phyloP scores from a whole-genome alignment of 2,888 invertebrate genomes.

The Podabrus alpinus region DNA sequence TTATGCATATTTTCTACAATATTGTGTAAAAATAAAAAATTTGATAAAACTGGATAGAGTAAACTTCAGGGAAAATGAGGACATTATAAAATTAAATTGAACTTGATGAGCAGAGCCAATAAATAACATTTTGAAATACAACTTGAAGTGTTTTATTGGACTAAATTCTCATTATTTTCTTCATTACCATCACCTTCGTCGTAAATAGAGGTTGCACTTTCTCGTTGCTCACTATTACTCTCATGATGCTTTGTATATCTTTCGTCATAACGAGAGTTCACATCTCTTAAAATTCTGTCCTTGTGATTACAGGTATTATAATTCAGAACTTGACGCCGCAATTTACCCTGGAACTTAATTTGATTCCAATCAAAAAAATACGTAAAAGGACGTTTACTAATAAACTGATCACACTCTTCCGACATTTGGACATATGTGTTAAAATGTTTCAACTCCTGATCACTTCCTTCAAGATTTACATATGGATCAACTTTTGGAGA shows the following conservation, averaged over 20 bases:
- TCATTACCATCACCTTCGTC: neutral
- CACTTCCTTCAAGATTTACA: conserved; percentile 49
- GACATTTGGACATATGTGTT: conserved; percentile 53
- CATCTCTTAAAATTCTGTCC: neutral
- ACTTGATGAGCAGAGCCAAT: neutral
- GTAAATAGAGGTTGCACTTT: neutral
- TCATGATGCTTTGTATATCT: neutral
- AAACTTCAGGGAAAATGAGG: too few species aligned
- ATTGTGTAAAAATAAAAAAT: too few species aligned
- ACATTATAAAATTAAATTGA: too few species aligned
- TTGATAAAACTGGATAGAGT: too few species aligned
- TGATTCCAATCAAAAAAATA: conserved; percentile 62
- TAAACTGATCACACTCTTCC: conserved; percentile 51
- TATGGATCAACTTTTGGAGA: conserved; percentile 54
- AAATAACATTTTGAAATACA: neutral
- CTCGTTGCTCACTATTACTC: neutral
- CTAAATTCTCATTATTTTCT: neutral
- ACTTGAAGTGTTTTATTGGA: neutral
- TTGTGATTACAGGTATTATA: conserved; percentile 17
- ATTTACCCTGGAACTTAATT: conserved; percentile 60
- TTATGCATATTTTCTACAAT: neutral
- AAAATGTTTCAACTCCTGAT: conserved; percentile 51
- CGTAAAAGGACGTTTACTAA: conserved; percentile 58
- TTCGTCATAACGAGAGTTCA: neutral
- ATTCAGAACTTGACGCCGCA: conserved; percentile 58